A percentile compares a stretch with the other conserved stretches of the same genome.
phyloP scores from a whole-genome alignment of 2,797 vertebrate genomes.

The Vipera latastei region DNA sequence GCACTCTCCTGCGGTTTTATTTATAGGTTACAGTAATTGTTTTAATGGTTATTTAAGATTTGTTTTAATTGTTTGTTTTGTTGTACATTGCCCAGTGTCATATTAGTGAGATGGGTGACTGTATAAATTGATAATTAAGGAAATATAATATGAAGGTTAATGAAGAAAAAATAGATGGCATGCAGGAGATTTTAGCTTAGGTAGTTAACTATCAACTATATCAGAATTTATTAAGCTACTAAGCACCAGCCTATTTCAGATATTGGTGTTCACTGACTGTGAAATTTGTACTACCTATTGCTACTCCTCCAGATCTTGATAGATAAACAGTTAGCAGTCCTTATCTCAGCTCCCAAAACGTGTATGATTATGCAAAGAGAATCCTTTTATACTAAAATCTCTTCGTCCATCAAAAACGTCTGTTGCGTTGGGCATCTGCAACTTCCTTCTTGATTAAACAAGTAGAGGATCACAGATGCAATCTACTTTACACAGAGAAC shows the following conservation, averaged over 20 bases:
- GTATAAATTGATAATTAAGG: neutral
- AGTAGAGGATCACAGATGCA: conserved; percentile 72
- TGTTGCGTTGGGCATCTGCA: conserved; percentile 64
- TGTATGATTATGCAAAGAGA: conserved; percentile 56
- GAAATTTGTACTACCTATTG: conserved; percentile 26
- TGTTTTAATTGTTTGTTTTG: neutral
- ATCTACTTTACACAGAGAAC: conserved; percentile 68
- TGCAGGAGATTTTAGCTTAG: neutral
- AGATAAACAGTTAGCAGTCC: neutral
- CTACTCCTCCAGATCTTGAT: neutral
- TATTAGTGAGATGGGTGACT: neutral
- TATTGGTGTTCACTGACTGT: conserved; percentile 9
- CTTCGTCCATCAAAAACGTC: conserved; percentile 69
- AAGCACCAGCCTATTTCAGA: conserved; percentile 19
- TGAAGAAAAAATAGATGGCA: neutral
- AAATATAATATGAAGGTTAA: conserved; percentile 21
- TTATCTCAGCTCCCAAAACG: conserved; percentile 52
- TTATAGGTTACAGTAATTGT: neutral
- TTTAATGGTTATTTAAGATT: neutral
- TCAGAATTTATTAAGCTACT: neutral
- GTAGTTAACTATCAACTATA: neutral
- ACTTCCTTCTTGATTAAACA: conserved; percentile 72
- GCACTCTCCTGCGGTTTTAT: neutral
- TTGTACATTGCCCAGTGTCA: neutral
- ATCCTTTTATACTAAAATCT: conserved; percentile 52